These are phyloP conservation scores for Jacana jacana DNA, from an alignment of 2,113 vertebrate species.

Conservation along the genomic window DNA sequence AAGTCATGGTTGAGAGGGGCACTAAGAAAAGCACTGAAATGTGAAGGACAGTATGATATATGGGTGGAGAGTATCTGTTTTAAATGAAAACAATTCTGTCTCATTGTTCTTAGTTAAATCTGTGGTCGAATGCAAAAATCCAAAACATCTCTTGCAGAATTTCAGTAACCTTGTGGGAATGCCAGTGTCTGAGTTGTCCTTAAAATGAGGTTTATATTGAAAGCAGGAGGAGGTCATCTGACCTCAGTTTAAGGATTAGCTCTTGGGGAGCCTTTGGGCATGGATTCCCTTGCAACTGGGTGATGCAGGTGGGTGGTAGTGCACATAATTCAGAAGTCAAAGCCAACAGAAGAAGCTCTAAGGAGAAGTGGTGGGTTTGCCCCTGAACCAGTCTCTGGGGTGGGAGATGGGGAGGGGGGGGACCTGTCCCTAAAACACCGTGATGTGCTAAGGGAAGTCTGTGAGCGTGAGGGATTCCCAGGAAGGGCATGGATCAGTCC, in stretches of 20 bases:
- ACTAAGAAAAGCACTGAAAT: background rate
- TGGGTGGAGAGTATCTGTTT: background rate
- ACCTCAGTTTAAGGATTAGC: background rate
- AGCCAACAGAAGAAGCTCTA: background rate
- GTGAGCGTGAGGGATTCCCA: background rate
- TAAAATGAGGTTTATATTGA: background rate
- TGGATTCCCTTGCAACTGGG: background rate
- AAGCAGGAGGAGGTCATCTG: background rate
- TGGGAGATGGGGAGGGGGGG: background rate
- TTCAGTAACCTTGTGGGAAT: background rate
- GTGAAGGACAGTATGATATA: background rate
- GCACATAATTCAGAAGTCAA: background rate
- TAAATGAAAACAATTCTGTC: background rate
- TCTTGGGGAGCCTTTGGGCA: background rate
- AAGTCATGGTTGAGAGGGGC: accelerated
- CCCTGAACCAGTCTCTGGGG: background rate
- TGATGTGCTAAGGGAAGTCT: background rate
- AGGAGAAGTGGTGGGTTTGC: background rate
- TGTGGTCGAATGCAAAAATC: background rate
- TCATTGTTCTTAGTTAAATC: background rate
- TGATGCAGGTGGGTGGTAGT: background rate
- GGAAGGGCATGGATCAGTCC: accelerated
- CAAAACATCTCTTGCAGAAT: background rate
- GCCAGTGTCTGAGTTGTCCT: background rate
- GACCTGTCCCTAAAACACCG: background rate